These are phyloP conservation scores for Podilymbus podiceps DNA, from an alignment of 2,113 vertebrate species.

Conservation along the genomic window DNA sequence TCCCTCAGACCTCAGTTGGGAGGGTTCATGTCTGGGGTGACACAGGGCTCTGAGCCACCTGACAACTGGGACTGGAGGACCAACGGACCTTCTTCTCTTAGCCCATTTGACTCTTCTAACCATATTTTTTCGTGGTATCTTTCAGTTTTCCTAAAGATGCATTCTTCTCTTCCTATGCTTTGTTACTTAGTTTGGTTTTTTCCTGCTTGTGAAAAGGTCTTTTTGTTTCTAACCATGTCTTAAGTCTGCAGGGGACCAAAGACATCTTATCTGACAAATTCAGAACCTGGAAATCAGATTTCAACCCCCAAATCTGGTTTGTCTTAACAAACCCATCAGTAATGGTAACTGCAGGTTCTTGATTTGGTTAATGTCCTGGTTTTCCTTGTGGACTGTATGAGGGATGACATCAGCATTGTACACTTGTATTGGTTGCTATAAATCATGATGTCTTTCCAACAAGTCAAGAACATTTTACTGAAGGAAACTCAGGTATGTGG, in stretches of 20 bases:
- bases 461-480: neutral
- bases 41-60: rapidly evolving
- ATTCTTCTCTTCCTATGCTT: neutral
- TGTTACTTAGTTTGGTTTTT: neutral
- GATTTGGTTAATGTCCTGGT: neutral
- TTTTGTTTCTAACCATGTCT: neutral
- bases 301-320: neutral
- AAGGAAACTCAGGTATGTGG: neutral
- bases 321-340: neutral
- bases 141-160: neutral
- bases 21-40: neutral
- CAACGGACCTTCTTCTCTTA: neutral
- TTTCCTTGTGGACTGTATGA: neutral
- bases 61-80: neutral
- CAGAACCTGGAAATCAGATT: neutral
- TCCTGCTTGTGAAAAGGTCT: neutral
- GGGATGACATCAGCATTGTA: neutral
- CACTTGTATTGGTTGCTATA: neutral
- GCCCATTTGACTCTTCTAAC: rapidly evolving
- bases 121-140: neutral
- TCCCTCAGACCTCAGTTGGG: neutral
- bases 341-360: neutral
- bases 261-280: neutral
- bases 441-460: neutral
- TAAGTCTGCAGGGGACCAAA: neutral